Evolutionary conservation across 2,797 vertebrate genomes (phyloP), one percentile per base, ranked within the genome.

Genomic region (Tinamus major): DNA sequence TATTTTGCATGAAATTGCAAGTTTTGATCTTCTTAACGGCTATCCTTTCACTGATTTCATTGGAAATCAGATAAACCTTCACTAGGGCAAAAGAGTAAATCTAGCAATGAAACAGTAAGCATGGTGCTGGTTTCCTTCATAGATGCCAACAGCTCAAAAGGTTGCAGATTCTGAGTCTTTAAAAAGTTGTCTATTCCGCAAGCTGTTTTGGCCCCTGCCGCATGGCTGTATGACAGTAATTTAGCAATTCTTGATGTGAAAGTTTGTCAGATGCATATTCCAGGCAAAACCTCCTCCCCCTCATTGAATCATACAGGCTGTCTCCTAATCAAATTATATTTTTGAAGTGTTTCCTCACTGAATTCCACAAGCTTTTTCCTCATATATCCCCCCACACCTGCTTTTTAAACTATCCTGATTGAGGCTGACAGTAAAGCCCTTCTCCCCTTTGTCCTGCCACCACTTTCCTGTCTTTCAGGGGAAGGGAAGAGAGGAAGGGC

Each of bases 301-400:
- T 97, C 96, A 91, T 96, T 97, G 97, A 97, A 97, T 97, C 97
- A 97, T 95, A 95, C 89, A 84, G 95, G 83, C 97, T 97, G 97
- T 96, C 96, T 97, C 97, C 97, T 97, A 97, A 97, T 97, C 97
- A 96, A 97, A 97, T 95, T 97, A 94, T 97, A 97, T 97, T 97
- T 97, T 96, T 97, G 95, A 97, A 97, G 97, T 97, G 97, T 97
- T 97, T 97, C 97, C 97, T 97, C 96, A 87, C 96, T 92, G 95
- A 96, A 97, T 93, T 96, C 96, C 97, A 97, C 96, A 94, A 96
- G 94, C 95, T 94, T 97, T 95, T 97, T 49, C 13, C 93, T 91
- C 90, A 92, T 89, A 76, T 93, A 76, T 93, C 82, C 91, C 94
- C 84, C 93, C 93, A 96, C 92, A 96, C 94, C 95, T 96, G 96